Evolutionary conservation across 2,888 invertebrate species (phyloP), one percentile per base, ranked within the genome.

Genomic region (Tiliacea aurago): DNA sequence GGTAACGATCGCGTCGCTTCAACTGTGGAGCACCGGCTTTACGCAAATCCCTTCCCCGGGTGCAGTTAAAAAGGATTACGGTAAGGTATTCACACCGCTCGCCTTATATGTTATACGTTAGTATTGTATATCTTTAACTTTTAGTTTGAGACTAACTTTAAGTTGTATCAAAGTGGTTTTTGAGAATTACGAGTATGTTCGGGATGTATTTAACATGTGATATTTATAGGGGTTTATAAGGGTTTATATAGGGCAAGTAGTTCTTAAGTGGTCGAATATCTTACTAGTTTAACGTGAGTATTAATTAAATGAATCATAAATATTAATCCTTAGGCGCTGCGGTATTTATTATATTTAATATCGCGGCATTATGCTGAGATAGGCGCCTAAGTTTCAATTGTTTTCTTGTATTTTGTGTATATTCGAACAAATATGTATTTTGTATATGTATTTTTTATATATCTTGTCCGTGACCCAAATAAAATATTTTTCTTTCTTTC

Each of bases 51-150:
- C 70, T 75, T 77, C 69, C 49, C 59, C 70, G 63, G 56, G 66
- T 82, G 72, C 87, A 81, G 86, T 88, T 87, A 86, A 80, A 85
- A 87, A 82, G 87, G 88, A 87, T 87, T 88, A 87, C 76, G 70
- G 72, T 78, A 70, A 83, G 76, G 58, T 80, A 81, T 84, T 81
- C 74, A 63, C 70, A 71, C 70, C 47, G 68, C 78, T 78, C 76
- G 61, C 65, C 70, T 70, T 76, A 68, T 70, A 84, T 71, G 78
- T 62, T 43, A 75, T 11, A 62, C 49, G 49, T 56, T 76, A 73
- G 66, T 56, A 73, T 74, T 63, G 70, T 74, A 78, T 82, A 69
- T 78, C 72, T 78, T 70, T 74, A 81, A 83, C 80, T 84, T 86
- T 64, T 62, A 78, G 76, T 81, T 80, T 76, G 66, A 43, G 9